Base-by-base conservation (phyloP, 2,888 invertebrate genomes). In the Syritta pipiens region DNA sequence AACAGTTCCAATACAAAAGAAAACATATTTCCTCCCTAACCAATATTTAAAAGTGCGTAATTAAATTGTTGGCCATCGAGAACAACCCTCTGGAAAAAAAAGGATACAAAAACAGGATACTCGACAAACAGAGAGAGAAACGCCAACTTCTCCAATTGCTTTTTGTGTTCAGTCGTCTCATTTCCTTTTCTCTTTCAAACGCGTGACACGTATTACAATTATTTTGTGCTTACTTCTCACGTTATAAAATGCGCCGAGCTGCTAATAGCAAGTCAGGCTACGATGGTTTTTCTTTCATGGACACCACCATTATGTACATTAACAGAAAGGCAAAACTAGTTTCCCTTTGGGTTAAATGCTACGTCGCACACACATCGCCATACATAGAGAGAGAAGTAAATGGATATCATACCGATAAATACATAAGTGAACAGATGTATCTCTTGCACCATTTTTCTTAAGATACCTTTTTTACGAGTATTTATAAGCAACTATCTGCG, bases 171-270 rank as follows among this genome's bases (percentile, higher is more conserved):
- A 22, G 24, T 48, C 20, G 22, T 37, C 6, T n/a, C 19, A 37
- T 46, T 55, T n/a, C 32, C 19, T 48, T 57, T 46, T 59, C 19
- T 42, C 24, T 42, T 9, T 42, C 26, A 6, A 68, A 59, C 42
- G 57, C 40, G 49, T 69, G 59, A 60, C 59, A 51, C 35, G 35
- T 51, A 49, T 51, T 35, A 55, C 49, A 44, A 67, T 42, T 69
- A 63, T 57, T 42, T n/a, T n/a, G n/a, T 32, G 53, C 59, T 53
- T 59, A 12, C 46, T 40, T 46, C 12, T 30, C 9, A 40, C 40
- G 17, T 44, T 67, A 35, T 37, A 40, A 48, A 68, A 22, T 49
- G 51, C 74, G 67, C 67, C n/a, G n/a, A 74, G 57, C 59, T 57
- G 28, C 49, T 30, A 44, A 42, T 22, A 12, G 10, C 6, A 17